These are phyloP conservation scores for Gadopsis bispinosus DNA, from an alignment of 2,797 vertebrate genomes.

Conservation along the genomic window DNA sequence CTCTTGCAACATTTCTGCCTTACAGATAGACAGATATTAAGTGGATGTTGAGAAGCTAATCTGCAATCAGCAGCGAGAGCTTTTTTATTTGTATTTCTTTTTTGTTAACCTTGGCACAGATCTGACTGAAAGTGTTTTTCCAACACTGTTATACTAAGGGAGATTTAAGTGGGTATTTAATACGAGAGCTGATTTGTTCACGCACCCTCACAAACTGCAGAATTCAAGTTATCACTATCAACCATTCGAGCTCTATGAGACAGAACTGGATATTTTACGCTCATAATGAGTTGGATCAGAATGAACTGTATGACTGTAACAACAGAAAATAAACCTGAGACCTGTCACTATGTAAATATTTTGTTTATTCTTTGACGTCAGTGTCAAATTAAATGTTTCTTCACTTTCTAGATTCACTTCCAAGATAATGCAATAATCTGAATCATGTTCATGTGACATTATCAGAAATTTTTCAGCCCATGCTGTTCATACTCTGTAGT, in stretches of 20 bases:
- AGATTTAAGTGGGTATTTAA: slow-evolving; percentile 50
- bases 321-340: slow-evolving; percentile 2
- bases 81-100: slow-evolving; percentile 40
- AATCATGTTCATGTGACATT: slow-evolving; percentile 31
- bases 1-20: slow-evolving; percentile 50
- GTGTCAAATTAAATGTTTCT: slow-evolving; percentile 23
- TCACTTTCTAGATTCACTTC: slow-evolving; percentile 6
- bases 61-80: slow-evolving; percentile 51
- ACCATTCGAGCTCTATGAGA: background rate
- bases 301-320: slow-evolving; percentile 11
- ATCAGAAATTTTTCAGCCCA: slow-evolving; percentile 11
- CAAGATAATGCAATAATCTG: slow-evolving; percentile 27
- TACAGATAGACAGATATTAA: slow-evolving; percentile 64
- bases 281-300: slow-evolving; percentile 17
- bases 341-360: slow-evolving; percentile 9
- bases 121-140: slow-evolving; percentile 56
- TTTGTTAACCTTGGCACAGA: slow-evolving; percentile 22
- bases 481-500: slow-evolving; percentile 3
- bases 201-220: slow-evolving; percentile 24
- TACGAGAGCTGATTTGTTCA: slow-evolving; percentile 30
- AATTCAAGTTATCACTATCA: slow-evolving; percentile 37
- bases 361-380: slow-evolving; percentile 5
- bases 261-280: slow-evolving; percentile 9
- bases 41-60: slow-evolving; percentile 57
- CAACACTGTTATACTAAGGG: slow-evolving; percentile 41